Conservation (phyloP, 1,140 invertebrate species). For the Aphis gossypii region DNA sequence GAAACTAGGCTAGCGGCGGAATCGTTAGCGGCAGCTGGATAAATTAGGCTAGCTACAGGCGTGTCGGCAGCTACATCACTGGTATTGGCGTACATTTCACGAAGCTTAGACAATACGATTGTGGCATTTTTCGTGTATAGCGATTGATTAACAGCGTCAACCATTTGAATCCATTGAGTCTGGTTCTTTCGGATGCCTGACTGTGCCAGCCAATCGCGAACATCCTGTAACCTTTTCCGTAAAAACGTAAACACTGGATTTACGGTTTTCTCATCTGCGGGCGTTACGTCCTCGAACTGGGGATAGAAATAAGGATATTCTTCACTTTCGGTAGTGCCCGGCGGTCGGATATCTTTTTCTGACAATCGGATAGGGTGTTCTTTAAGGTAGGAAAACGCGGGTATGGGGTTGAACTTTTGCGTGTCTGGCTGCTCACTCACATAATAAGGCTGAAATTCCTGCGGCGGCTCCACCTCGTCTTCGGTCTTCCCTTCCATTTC, state of each 20-base stretch:
- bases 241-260: conserved; percentile 60
- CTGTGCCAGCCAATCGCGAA: conserved; percentile 66
- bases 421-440: conserved; percentile 41
- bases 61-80: conserved; percentile 60
- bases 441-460: conserved; percentile 46
- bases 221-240: conserved; percentile 65
- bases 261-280: conserved; percentile 62
- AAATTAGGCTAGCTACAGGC: conserved; percentile 64
- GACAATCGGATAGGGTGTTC: conserved; percentile 37
- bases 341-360: conserved; percentile 59
- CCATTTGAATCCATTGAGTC: conserved; percentile 61
- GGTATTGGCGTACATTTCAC: conserved; percentile 66
- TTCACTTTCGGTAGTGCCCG: conserved; percentile 64
- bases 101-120: conserved; percentile 66
- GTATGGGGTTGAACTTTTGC: conserved; percentile 55
- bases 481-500: conserved; percentile 50
- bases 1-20: conserved; percentile 64
- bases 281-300: conserved; percentile 63
- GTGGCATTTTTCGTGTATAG: conserved; percentile 65
- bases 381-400: conserved; percentile 57
- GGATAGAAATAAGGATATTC: conserved; percentile 65
- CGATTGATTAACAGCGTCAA: conserved; percentile 65
- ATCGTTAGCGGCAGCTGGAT: conserved; percentile 59
- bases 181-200: conserved; percentile 61
- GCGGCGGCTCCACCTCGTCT: neutral